Conservation (phyloP, 2,888 invertebrate genomes). For the Acleris laterana region DNA sequence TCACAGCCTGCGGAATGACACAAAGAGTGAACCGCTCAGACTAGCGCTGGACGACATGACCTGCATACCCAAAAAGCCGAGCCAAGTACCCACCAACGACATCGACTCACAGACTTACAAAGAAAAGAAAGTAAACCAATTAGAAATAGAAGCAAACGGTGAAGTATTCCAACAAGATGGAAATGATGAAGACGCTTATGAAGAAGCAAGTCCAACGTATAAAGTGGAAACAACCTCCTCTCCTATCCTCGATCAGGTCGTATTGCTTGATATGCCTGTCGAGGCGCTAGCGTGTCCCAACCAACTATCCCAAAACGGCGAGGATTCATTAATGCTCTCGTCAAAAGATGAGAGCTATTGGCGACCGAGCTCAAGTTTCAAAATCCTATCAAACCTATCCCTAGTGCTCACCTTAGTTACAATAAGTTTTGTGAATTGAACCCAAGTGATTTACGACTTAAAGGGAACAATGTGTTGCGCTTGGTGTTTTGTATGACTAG, state of each 20-base stretch:
- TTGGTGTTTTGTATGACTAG: slow-evolving; percentile 39
- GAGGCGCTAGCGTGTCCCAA: slow-evolving; percentile 66
- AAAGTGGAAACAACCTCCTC: slow-evolving; percentile 62
- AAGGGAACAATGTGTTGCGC: slow-evolving; percentile 40
- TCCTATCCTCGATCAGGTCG: slow-evolving; percentile 58
- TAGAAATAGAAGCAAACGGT: slow-evolving; percentile 54
- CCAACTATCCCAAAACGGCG: slow-evolving; percentile 62
- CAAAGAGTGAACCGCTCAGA: slow-evolving; percentile 87
- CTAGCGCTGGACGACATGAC: slow-evolving; percentile 88
- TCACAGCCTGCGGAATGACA: slow-evolving; percentile 89
- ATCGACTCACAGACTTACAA: slow-evolving; percentile 38
- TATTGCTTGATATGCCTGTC: slow-evolving; percentile 61
- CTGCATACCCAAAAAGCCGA: slow-evolving; percentile 71
- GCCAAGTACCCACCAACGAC: slow-evolving; percentile 44
- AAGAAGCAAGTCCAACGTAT: slow-evolving; percentile 54
- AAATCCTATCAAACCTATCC: slow-evolving; percentile 49
- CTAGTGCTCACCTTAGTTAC: slow-evolving; percentile 54
- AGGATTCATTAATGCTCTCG: slow-evolving; percentile 76
- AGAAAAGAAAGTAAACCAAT: slow-evolving; percentile 50
- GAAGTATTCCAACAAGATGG: slow-evolving; percentile 55
- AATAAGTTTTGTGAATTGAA: slow-evolving; percentile 46
- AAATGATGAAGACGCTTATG: slow-evolving; percentile 56
- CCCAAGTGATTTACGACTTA: slow-evolving; percentile 38
- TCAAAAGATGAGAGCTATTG: slow-evolving; percentile 74
- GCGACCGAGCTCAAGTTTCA: slow-evolving; percentile 59